These are phyloP conservation scores for Microcebus murinus DNA, from an alignment of 2,113 vertebrate genomes.

Conservation along the genomic window DNA sequence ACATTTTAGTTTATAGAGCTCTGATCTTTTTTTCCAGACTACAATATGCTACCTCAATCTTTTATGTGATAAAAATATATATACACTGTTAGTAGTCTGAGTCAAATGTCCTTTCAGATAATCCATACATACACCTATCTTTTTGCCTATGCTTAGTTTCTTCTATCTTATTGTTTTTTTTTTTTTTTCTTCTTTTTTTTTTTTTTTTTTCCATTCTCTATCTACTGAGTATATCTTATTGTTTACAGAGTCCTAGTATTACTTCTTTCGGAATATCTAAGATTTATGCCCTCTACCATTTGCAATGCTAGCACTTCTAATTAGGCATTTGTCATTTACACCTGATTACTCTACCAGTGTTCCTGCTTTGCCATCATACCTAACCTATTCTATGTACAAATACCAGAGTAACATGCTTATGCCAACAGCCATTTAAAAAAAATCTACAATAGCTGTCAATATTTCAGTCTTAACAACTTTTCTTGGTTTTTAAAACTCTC, in stretches of 20 bases:
- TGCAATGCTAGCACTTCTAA: slow-evolving; percentile 17
- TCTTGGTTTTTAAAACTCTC: slow-evolving; percentile 16
- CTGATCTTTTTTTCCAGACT: neutral
- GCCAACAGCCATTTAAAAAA: neutral
- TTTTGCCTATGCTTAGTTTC: neutral
- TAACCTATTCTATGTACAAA: neutral
- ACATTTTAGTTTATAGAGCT: neutral
- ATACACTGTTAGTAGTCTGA: neutral
- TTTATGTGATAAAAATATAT: neutral
- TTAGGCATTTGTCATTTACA: neutral
- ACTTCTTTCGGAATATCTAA: neutral
- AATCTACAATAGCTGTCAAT: neutral
- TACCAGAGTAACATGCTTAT: neutral
- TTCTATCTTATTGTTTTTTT: neutral
- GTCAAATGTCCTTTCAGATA: neutral
- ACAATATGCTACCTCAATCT: neutral
- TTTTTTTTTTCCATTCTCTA: too few species aligned
- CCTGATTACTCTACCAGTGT: neutral
- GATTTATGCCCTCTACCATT: neutral
- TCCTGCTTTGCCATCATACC: neutral
- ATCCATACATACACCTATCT: neutral
- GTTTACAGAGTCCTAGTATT: neutral
- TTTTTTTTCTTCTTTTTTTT: too few species aligned
- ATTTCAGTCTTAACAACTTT: neutral
- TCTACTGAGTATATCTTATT: too few species aligned